These are phyloP conservation scores for Drosophila jambulina DNA, from an alignment of 1,140 invertebrate genomes.

Conservation along the genomic window DNA sequence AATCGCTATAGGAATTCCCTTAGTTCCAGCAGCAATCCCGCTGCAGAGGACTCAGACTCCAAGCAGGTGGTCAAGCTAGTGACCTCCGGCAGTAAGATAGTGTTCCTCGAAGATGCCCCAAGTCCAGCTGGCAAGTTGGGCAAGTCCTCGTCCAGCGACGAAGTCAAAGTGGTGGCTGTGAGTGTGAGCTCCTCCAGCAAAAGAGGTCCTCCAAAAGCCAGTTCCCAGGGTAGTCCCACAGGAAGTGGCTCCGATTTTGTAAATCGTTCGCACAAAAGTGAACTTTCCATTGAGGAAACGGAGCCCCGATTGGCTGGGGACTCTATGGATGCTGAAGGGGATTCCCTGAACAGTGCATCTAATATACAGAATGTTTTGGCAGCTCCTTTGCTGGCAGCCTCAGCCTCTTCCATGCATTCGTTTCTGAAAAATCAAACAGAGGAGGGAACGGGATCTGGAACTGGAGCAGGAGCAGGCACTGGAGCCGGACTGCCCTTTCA, in stretches of 20 bases:
- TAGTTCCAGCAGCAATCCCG: constrained; percentile 22
- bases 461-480: constrained; percentile 6
- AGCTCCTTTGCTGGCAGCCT: constrained; percentile 56
- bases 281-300: constrained; percentile 80
- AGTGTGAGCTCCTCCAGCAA: constrained; percentile 81
- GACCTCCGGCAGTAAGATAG: constrained; percentile 81
- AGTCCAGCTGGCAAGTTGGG: constrained; percentile 1
- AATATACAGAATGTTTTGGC: constrained; percentile 79
- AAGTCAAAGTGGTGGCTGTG: constrained; percentile 78
- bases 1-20: constrained; percentile 64
- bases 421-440: constrained; percentile 45
- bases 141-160: constrained; percentile 54
- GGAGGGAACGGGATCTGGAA: not conserved
- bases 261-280: constrained; percentile 81
- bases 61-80: constrained; percentile 71
- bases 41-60: constrained; percentile 27
- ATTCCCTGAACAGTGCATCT: constrained; percentile 79
- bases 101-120: constrained; percentile 77
- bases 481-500: constrained; percentile 80
- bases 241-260: constrained; percentile 66
- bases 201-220: constrained; percentile 42
- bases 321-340: constrained; percentile 56
- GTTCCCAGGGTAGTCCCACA: constrained; percentile 36
- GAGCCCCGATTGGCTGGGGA: constrained; percentile 65
- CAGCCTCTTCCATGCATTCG: constrained; percentile 44